Percentiles rank a stretch among this genome's conserved stretches.
These are phyloP conservation scores for Andrena bicolor DNA, from an alignment of 2,888 invertebrate genomes.

Conservation along the genomic window DNA sequence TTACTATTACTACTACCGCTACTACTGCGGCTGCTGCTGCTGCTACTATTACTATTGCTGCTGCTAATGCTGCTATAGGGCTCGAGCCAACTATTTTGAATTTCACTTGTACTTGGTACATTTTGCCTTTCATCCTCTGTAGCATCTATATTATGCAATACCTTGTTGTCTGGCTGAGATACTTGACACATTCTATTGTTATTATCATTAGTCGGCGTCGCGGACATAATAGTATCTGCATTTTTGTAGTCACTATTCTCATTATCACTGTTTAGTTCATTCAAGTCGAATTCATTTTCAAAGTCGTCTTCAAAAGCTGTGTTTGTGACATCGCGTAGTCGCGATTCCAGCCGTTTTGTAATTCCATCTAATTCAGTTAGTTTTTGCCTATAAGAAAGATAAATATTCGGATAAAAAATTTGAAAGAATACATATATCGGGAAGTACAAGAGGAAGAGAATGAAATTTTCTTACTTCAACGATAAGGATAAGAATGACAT, in stretches of 20 bases:
- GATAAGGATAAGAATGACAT: slow-evolving; percentile 81
- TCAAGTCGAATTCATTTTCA: slow-evolving; percentile 86
- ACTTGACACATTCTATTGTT: slow-evolving; percentile 23
- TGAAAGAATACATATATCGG: neutral
- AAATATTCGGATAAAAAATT: neutral
- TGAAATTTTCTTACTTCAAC: slow-evolving; percentile 77
- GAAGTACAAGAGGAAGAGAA: slow-evolving; percentile 11
- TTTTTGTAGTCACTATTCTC: slow-evolving; percentile 71
- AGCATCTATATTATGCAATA: slow-evolving; percentile 26
- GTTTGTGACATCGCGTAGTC: slow-evolving; percentile 87
- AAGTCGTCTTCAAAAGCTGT: slow-evolving; percentile 87
- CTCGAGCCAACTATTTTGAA: slow-evolving; percentile 33
- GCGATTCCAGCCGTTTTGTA: slow-evolving; percentile 87
- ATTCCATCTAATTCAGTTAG: slow-evolving; percentile 88
- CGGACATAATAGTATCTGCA: slow-evolving; percentile 7
- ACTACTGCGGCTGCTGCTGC: too few species aligned
- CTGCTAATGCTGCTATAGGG: neutral
- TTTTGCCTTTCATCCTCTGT: slow-evolving; percentile 33
- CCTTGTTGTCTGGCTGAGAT: slow-evolving; percentile 37
- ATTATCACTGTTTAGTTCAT: slow-evolving; percentile 72
- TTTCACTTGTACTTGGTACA: slow-evolving; percentile 32
- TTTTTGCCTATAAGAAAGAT: slow-evolving; percentile 86
- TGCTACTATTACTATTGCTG: fast-evolving
- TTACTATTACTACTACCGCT: too few species aligned
- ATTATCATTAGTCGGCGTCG: slow-evolving; percentile 5